phyloP scores from a whole-genome alignment of 2,888 invertebrate species.

The Sylvicola fuscatus region DNA sequence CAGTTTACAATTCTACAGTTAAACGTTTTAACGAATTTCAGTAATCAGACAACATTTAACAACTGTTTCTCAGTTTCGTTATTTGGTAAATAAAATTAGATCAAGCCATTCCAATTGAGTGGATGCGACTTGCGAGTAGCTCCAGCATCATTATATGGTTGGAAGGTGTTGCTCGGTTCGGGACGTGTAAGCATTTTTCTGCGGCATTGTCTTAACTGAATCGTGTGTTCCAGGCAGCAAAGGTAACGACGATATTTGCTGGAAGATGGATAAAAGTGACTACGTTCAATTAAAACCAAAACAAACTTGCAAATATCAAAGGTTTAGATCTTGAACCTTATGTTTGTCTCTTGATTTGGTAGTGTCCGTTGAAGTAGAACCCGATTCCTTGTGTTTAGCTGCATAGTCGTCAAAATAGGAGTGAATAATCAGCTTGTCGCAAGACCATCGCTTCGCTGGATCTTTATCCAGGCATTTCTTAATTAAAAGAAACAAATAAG shows the following conservation, averaged over 20 bases:
- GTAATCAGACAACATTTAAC: too few relatives aligned
- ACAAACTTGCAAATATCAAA: constrained; percentile 9
- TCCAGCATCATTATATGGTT: constrained; percentile 16
- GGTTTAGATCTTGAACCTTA: constrained; percentile 30
- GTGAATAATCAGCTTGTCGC: constrained; percentile 76
- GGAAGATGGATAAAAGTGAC: not conserved
- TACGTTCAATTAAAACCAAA: not conserved
- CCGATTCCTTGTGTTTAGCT: constrained; percentile 51
- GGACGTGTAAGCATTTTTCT: constrained; percentile 19
- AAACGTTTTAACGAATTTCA: too few relatives aligned
- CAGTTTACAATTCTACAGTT: too few relatives aligned
- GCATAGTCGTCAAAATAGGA: constrained; percentile 80
- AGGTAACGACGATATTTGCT: constrained; percentile 24
- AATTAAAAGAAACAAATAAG: not conserved
- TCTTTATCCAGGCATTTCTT: constrained; percentile 94
- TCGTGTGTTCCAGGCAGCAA: constrained; percentile 21
- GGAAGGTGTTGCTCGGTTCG: constrained; percentile 25
- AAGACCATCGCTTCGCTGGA: constrained; percentile 77
- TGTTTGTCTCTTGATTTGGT: constrained; percentile 34
- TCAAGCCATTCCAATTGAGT: too few relatives aligned
- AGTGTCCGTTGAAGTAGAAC: constrained; percentile 20
- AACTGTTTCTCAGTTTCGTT: too few relatives aligned
- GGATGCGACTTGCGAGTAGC: too few relatives aligned
- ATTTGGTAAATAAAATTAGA: too few relatives aligned
- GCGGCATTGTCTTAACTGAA: constrained; percentile 16